These are phyloP conservation scores for Chiridota heheva DNA, from an alignment of 35 echinoderm and acorn worm species.

Conservation along the genomic window DNA sequence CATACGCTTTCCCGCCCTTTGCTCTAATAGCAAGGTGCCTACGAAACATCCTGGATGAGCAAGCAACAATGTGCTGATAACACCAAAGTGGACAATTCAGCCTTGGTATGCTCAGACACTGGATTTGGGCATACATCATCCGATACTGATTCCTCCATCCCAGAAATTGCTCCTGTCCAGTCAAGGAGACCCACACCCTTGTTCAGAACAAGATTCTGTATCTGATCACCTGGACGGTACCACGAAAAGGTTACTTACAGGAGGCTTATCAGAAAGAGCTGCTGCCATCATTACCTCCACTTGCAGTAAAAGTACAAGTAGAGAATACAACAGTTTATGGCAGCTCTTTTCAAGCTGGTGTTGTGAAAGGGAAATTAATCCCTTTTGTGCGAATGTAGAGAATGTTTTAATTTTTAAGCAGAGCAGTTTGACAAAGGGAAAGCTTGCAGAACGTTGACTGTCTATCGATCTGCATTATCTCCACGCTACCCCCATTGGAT, in stretches of 20 bases:
- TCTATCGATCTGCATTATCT: background rate
- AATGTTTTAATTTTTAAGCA: slow-evolving; percentile 10
- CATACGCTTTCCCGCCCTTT: slow-evolving; percentile 27
- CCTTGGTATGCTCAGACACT: slow-evolving; percentile 3
- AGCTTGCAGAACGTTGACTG: background rate
- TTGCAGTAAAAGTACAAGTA: slow-evolving; percentile 17
- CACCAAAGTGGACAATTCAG: slow-evolving; percentile 21
- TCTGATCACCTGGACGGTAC: slow-evolving; percentile 16
- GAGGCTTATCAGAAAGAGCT: slow-evolving; percentile 1
- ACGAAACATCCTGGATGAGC: background rate
- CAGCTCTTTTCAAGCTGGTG: slow-evolving; percentile 39
- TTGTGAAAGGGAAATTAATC: slow-evolving; percentile 18
- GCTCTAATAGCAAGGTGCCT: slow-evolving; percentile 10
- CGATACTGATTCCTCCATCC: background rate
- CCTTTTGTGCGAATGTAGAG: slow-evolving; percentile 15
- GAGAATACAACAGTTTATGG: slow-evolving; percentile 19
- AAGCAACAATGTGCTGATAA: background rate
- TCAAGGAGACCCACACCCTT: slow-evolving; percentile 2
- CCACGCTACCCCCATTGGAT: background rate
- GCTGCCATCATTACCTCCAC: background rate
- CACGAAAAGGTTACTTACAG: background rate
- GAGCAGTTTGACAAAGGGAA: background rate
- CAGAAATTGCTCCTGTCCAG: background rate
- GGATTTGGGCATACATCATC: background rate
- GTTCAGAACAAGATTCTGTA: slow-evolving; percentile 16